Conservation (phyloP, 2,888 invertebrate genomes). For the Tetragnatha montana region DNA sequence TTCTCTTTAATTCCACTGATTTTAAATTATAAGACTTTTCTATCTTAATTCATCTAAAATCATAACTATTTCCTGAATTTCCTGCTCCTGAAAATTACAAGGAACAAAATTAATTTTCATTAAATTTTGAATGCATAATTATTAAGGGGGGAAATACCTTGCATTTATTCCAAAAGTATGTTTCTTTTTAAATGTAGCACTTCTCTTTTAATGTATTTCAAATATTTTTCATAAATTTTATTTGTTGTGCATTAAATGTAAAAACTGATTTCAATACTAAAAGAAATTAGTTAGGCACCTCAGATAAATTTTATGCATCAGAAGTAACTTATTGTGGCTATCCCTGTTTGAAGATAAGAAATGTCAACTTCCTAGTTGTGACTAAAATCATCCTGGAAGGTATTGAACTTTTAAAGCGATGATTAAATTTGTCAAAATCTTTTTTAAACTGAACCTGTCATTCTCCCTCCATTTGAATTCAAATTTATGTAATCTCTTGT, state of each 20-base stretch:
- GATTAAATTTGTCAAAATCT: no score
- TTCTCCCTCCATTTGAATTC: not conserved
- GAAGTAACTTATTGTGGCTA: not conserved
- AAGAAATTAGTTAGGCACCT: slow-evolving; percentile 1
- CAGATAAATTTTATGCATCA: not conserved
- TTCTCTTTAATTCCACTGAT: no score
- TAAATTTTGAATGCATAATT: not conserved
- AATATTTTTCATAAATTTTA: slow-evolving; percentile 12
- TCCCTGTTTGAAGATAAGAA: not conserved
- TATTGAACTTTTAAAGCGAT: no score
- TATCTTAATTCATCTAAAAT: no score
- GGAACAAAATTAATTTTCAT: no score
- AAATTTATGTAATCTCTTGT: not conserved
- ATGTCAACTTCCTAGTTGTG: no score
- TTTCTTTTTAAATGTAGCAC: slow-evolving; percentile 36
- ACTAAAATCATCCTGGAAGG: no score
- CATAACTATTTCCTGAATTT: no score
- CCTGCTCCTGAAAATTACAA: not conserved
- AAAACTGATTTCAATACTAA: not conserved
- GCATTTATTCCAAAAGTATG: not conserved
- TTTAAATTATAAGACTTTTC: no score
- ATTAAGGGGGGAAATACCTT: no score
- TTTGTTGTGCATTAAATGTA: slow-evolving; percentile 1
- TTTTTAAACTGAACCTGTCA: not conserved
- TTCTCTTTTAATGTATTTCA: slow-evolving; percentile 30